phyloP scores from a whole-genome alignment of 2,113 vertebrate species.

The Ramphastos sulfuratus region DNA sequence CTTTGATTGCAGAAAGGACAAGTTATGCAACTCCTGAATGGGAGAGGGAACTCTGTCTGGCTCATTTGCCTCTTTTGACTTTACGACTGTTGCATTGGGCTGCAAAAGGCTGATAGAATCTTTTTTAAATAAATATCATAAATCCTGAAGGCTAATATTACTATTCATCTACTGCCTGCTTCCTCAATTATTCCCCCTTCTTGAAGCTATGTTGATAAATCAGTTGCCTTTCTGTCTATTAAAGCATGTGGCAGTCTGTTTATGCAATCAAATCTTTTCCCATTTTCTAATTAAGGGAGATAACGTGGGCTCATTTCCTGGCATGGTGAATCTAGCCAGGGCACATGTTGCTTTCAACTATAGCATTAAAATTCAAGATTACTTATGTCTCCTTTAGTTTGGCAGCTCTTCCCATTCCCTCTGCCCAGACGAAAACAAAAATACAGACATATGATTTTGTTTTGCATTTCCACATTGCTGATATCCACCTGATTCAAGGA shows the following conservation, averaged over 20 bases:
- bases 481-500: background rate
- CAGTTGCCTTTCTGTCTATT: slow-evolving; percentile 29
- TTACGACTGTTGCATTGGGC: background rate
- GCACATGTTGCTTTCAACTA: slow-evolving; percentile 7
- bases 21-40: background rate
- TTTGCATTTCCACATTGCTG: background rate
- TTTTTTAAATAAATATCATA: background rate
- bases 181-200: background rate
- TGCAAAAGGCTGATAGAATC: slow-evolving; percentile 15
- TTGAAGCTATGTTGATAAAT: slow-evolving; percentile 45
- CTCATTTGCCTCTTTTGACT: background rate
- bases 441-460: background rate
- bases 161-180: background rate
- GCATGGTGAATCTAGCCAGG: background rate
- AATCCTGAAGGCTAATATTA: background rate
- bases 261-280: slow-evolving; percentile 36
- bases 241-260: background rate
- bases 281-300: slow-evolving; percentile 57
- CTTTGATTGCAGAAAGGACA: background rate
- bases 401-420: background rate
- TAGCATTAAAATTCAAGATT: slow-evolving; percentile 1
- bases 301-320: slow-evolving; percentile 40
- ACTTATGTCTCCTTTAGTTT: background rate
- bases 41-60: background rate
- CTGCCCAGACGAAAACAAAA: background rate